Evolutionary conservation across 1,140 invertebrate genomes (phyloP).

Genomic region (Drosophila subobscura): DNA sequence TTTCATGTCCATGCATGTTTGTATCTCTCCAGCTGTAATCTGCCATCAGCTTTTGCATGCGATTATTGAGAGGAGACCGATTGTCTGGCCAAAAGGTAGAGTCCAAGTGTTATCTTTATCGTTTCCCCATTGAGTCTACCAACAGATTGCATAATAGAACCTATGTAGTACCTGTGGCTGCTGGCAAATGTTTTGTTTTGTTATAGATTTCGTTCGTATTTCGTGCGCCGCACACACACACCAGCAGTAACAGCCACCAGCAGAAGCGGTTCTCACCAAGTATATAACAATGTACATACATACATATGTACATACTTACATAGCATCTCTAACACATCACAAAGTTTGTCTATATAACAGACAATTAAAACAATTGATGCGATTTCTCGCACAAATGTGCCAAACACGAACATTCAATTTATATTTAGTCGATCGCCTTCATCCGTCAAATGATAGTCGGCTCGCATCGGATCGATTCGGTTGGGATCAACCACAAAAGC

Average conservation of each 20-base stretch:
- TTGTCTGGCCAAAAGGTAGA: conserved; percentile 16
- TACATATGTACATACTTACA: conserved; percentile 6
- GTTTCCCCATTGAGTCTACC: conserved; percentile 2
- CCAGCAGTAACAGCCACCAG: no score
- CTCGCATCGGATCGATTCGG: neutral
- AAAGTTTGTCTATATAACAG: conserved; percentile 37
- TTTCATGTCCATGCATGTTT: no score
- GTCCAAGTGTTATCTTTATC: neutral
- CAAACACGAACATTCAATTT: conserved; percentile 76
- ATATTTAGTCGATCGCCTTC: conserved; percentile 77
- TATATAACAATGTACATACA: neutral
- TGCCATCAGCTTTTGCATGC: conserved; percentile 11
- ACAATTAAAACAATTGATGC: conserved; percentile 78
- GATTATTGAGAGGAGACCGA: conserved; percentile 9
- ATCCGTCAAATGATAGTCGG: conserved; percentile 54
- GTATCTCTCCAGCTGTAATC: no score
- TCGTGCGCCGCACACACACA: conserved; percentile 6
- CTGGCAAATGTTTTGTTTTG: conserved; percentile 1
- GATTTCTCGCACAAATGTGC: conserved; percentile 78
- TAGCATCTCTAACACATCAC: conserved; percentile 46
- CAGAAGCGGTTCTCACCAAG: neutral
- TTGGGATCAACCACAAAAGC: conserved; percentile 18
- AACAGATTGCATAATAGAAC: conserved; percentile 10
- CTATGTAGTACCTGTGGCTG: neutral
- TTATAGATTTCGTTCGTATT: neutral